Conservation (phyloP, 2,888 invertebrate species). For the Julus scandinavius region DNA sequence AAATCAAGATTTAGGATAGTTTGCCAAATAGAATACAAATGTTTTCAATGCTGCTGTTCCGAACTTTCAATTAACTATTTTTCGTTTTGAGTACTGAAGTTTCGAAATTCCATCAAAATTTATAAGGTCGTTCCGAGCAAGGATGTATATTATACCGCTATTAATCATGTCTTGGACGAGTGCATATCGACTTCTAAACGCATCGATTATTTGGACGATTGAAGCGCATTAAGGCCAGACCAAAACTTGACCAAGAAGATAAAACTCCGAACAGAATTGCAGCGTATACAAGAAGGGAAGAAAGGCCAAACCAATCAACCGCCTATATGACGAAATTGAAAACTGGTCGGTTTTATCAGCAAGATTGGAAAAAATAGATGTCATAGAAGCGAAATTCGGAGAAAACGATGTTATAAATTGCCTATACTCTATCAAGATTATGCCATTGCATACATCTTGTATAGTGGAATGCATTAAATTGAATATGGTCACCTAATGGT, state of each 20-base stretch:
- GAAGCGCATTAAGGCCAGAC: constrained; percentile 10
- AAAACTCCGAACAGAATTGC: background rate
- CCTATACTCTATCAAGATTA: background rate
- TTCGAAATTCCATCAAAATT: background rate
- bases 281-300: background rate
- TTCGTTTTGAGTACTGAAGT: background rate
- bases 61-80: background rate
- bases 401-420: background rate
- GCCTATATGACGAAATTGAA: constrained; percentile 2
- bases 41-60: too few species aligned
- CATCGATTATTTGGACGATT: constrained; percentile 18
- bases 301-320: constrained; percentile 18
- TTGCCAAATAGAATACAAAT: too few species aligned
- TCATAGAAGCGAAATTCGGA: background rate
- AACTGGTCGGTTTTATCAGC: constrained; percentile 6
- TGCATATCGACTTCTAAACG: background rate
- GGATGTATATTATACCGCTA: background rate
- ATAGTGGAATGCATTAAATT: background rate
- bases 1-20: too few species aligned
- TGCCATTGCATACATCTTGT: background rate
- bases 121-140: background rate
- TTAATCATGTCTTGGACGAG: constrained; percentile 1
- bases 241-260: constrained; percentile 18
- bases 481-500: background rate
- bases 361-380: constrained; percentile 2